Evolutionary conservation across 2,888 invertebrate genomes (phyloP).

Genomic region (Mylabris sibirica): DNA sequence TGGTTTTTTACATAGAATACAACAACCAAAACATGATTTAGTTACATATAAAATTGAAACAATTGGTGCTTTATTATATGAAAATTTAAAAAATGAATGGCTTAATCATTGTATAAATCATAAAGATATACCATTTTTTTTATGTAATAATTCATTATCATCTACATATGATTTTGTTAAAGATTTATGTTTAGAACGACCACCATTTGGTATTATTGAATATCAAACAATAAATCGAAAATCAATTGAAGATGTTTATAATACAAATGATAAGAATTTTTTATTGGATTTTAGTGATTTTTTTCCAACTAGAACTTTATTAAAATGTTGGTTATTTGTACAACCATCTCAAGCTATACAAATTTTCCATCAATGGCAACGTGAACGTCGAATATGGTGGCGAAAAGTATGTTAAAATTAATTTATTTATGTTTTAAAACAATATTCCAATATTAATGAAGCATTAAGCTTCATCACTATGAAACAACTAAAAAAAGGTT

Average conservation of each 20-base stretch:
- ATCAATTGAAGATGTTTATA: background rate
- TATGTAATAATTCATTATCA: slow-evolving; percentile 49
- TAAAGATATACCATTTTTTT: slow-evolving; percentile 63
- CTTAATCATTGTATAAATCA: slow-evolving; percentile 61
- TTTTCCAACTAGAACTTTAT: slow-evolving; percentile 26
- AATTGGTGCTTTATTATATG: slow-evolving; percentile 63
- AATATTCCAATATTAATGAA: no score
- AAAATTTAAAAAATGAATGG: slow-evolving; percentile 68
- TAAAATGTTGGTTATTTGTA: slow-evolving; percentile 62
- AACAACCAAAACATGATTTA: slow-evolving; percentile 32
- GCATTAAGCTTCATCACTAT: no score
- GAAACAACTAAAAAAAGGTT: no score
- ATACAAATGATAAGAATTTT: background rate
- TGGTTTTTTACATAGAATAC: slow-evolving; percentile 44
- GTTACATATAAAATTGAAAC: slow-evolving; percentile 56
- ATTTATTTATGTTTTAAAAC: no score
- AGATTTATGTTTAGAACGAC: slow-evolving; percentile 52
- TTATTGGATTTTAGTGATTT: slow-evolving; percentile 38
- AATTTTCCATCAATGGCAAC: slow-evolving; percentile 77
- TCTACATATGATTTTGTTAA: slow-evolving; percentile 56
- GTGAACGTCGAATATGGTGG: slow-evolving; percentile 86
- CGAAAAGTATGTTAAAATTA: slow-evolving; percentile 66
- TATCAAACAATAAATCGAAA: slow-evolving; percentile 42
- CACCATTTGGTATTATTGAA: slow-evolving; percentile 63
- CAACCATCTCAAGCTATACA: slow-evolving; percentile 66